Evolutionary conservation across 2,888 invertebrate genomes (phyloP).

Genomic region (Zeuzera pyrina): DNA sequence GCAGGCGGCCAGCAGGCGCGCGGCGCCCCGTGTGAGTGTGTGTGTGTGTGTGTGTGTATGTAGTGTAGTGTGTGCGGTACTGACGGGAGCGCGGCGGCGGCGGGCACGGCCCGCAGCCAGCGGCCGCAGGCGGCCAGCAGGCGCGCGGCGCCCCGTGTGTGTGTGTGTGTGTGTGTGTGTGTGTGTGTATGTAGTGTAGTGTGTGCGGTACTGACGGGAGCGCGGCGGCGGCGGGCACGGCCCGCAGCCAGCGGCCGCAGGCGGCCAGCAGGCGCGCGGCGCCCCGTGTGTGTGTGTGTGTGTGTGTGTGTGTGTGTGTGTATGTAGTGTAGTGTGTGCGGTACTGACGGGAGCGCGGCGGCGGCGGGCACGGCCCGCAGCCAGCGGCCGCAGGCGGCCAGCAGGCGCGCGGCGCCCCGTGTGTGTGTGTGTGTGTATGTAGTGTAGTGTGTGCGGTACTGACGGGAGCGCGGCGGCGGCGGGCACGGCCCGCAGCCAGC

Average conservation of each 20-base stretch:
- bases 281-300: background rate
- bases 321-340: slow-evolving; percentile 68
- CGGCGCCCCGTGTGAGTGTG: slow-evolving; percentile 94
- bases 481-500: background rate
- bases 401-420: slow-evolving; percentile 91
- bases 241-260: background rate
- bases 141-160: background rate
- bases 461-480: background rate
- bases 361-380: slow-evolving; percentile 88
- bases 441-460: slow-evolving; percentile 78
- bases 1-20: slow-evolving; percentile 91
- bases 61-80: background rate
- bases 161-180: background rate
- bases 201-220: background rate
- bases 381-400: slow-evolving; percentile 94
- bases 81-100: background rate
- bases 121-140: background rate
- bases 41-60: slow-evolving; percentile 85
- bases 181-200: background rate
- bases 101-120: background rate
- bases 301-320: no score
- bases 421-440: slow-evolving; percentile 93
- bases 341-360: slow-evolving; percentile 82
- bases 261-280: background rate
- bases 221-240: background rate